Conservation (phyloP, 2,113 vertebrate genomes). For the Phaethon lepturus region DNA sequence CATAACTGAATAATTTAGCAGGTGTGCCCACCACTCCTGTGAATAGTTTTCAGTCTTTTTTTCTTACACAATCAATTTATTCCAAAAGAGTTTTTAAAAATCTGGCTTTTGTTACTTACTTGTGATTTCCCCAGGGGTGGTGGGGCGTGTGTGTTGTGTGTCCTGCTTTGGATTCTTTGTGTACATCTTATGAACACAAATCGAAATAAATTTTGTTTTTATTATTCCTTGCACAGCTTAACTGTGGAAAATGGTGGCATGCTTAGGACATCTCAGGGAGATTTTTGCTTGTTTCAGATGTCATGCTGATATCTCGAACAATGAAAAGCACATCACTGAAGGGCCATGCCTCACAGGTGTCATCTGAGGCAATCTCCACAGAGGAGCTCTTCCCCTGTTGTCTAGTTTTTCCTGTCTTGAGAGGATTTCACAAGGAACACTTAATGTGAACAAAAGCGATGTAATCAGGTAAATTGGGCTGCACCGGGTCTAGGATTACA, state of each 20-base stretch:
- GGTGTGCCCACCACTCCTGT: background rate
- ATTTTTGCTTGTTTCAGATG: background rate
- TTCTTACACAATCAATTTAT: background rate
- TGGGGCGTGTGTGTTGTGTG: background rate
- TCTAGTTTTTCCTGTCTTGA: slow-evolving; percentile 52
- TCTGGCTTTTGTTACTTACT: background rate
- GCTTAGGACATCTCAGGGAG: background rate
- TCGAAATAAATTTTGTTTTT: background rate
- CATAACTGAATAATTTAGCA: background rate
- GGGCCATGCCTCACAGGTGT: background rate
- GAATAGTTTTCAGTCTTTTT: background rate
- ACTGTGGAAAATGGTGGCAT: background rate
- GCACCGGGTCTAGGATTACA: background rate
- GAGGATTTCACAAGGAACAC: slow-evolving; percentile 15
- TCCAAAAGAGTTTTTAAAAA: background rate
- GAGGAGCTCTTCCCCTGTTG: slow-evolving; percentile 12
- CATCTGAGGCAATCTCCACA: background rate
- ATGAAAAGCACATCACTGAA: background rate
- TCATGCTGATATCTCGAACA: background rate
- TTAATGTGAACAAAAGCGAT: background rate
- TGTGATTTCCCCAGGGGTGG: background rate
- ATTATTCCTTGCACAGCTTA: background rate
- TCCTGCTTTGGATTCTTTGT: background rate
- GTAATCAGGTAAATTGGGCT: background rate
- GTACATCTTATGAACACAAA: background rate